Base-by-base conservation (phyloP, 2,797 vertebrate genomes). In the Hemibagrus guttatus region DNA sequence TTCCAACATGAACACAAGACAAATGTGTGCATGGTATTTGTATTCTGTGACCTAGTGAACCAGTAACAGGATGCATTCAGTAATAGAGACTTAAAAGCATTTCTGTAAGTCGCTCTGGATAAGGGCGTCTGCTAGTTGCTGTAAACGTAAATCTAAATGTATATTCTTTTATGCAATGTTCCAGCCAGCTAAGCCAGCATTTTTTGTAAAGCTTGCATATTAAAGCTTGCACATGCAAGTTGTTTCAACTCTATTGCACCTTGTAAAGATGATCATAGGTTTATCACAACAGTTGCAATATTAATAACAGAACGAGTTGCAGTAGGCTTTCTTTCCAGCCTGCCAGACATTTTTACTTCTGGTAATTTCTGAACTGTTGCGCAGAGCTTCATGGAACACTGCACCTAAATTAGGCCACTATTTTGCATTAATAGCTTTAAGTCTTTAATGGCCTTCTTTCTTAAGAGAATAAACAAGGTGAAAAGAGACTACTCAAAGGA, bases 341-440 rank as follows among this genome's bases (percentile, higher is more conserved):
- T 63, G 83, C 78, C 63, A 69, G 85, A 58, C 81, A 84, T 75
- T 86, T 90, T 88, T 88, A 87, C 88, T 84, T 89, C 89, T 76
- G 85, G 88, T 87, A 89, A 90, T 89, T 89, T 89, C 87, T 90
- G 88, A 89, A 89, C 83, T 89, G 86, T 85, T 87, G 81, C 85
- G 85, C 81, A 26, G 87, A 82, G 85, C 85, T 87, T 88, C 88
- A 88, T 85, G 87, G 90, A 89, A 90, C 88, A 87, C 88, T 81
- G 90, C 88, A 78, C 69, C 76, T 90, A 88, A 89, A 90, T 89
- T 90, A 88, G 46, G 88, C 69, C 80, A 85, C 87, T 89, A 87
- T 89, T 90, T 89, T 84, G 76, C 87, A 89, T 89, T 89, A 87
- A 89, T 82, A 75, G 88, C 75, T 88, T 78, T 21, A 6, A 26